These are phyloP conservation scores for Heptranchias perlo DNA, from an alignment of 2,113 vertebrate genomes.

Conservation along the genomic window DNA sequence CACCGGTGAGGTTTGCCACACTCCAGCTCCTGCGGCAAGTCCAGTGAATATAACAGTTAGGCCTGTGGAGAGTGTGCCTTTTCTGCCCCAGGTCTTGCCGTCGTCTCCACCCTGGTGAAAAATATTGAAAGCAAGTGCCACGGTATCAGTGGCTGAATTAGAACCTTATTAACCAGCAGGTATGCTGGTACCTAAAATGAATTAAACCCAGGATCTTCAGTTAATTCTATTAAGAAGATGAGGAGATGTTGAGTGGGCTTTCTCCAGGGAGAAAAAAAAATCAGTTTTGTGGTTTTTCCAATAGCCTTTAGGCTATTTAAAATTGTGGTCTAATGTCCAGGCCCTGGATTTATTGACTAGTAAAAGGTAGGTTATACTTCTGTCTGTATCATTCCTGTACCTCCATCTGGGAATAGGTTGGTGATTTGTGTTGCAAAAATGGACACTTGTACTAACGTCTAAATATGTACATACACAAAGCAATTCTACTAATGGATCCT, in stretches of 20 bases:
- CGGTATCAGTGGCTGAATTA: not conserved
- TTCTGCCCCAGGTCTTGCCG: conserved; percentile 92
- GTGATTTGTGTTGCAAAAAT: not conserved
- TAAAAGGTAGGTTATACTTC: conserved; percentile 20
- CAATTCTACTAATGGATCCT: not conserved
- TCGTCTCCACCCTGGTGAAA: conserved; percentile 91
- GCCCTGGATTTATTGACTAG: conserved; percentile 23
- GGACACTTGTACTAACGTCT: not conserved
- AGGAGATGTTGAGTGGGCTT: not conserved
- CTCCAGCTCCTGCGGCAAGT: conserved; percentile 76
- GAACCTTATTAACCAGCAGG: not conserved
- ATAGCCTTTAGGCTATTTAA: too few species aligned
- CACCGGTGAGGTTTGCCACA: conserved; percentile 85
- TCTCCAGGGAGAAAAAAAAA: not conserved
- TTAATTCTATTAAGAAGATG: conserved; percentile 20
- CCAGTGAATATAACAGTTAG: conserved; percentile 91
- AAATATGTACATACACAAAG: not conserved
- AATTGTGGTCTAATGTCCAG: conserved; percentile 35
- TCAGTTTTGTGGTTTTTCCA: conserved; percentile 16
- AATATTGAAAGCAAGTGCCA: conserved; percentile 43
- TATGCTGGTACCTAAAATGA: not conserved
- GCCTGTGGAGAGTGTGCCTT: conserved; percentile 93
- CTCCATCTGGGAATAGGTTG: conserved; percentile 28
- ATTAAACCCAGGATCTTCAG: conserved; percentile 12
- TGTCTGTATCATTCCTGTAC: conserved; percentile 12